Conservation (phyloP, 2,888 invertebrate species). For the Pandemis corylana region DNA sequence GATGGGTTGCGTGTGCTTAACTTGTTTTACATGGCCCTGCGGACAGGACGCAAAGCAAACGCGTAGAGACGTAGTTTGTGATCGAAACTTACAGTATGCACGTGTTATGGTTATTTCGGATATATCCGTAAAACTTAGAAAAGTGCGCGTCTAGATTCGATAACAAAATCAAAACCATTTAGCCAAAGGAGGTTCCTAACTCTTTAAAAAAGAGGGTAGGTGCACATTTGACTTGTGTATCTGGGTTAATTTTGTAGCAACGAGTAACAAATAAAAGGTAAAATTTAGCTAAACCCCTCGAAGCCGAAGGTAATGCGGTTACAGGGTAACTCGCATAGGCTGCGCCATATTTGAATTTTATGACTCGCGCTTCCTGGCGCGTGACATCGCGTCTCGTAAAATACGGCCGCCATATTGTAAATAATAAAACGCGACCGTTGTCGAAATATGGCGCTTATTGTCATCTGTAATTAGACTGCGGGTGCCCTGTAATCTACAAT, state of each 20-base stretch:
- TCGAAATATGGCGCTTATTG: background rate
- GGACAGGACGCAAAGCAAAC: no score
- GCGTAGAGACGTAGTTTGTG: background rate
- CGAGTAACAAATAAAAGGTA: background rate
- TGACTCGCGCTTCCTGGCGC: constrained; percentile 18
- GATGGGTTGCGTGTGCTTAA: no score
- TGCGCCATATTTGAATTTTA: constrained; percentile 30
- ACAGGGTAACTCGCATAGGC: constrained; percentile 1
- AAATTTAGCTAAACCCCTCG: background rate
- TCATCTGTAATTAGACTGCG: constrained; percentile 4
- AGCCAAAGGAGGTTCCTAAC: no score
- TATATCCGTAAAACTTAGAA: no score
- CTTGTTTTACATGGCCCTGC: no score
- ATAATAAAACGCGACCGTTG: constrained; percentile 9
- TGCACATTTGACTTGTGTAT: background rate
- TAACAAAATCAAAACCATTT: no score
- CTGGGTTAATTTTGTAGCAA: background rate
- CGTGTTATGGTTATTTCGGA: no score
- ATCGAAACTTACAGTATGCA: no score
- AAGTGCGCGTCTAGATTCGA: no score
- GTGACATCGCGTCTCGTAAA: constrained; percentile 22
- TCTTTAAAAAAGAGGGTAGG: no score
- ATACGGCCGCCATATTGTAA: constrained; percentile 13
- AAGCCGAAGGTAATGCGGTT: background rate
- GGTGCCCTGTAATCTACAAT: background rate